Evolutionary conservation across 1,140 invertebrate genomes (phyloP).

Genomic region (Dinothrombium tinctorium): DNA sequence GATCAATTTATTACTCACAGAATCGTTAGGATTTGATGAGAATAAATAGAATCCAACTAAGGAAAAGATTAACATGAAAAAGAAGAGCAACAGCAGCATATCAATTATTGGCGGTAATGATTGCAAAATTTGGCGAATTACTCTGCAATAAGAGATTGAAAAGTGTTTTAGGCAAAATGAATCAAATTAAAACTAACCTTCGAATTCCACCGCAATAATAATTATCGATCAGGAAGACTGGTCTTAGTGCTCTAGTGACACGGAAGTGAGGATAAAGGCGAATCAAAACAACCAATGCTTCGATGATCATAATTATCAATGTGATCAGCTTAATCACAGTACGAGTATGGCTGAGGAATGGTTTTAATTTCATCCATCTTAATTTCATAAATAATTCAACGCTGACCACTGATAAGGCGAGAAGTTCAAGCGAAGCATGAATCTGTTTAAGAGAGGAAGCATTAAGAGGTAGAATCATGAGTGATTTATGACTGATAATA

Average conservation of each 20-base stretch:
- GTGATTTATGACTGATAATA: no score
- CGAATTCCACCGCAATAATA: slow-evolving; percentile 43
- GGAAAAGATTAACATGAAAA: slow-evolving; percentile 62
- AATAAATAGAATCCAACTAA: slow-evolving; percentile 56
- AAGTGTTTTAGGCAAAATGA: no score
- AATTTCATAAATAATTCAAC: slow-evolving; percentile 53
- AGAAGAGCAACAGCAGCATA: slow-evolving; percentile 57
- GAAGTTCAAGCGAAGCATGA: slow-evolving; percentile 58
- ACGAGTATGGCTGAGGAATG: slow-evolving; percentile 56
- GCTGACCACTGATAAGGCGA: slow-evolving; percentile 46
- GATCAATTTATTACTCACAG: no score
- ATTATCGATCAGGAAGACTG: slow-evolving; percentile 68
- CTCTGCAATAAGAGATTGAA: no score
- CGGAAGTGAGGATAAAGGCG: slow-evolving; percentile 63
- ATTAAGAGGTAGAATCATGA: slow-evolving; percentile 2
- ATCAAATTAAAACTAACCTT: no score
- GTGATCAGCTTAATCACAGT: slow-evolving; percentile 59
- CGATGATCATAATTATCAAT: slow-evolving; percentile 55
- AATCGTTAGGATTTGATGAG: slow-evolving; percentile 35
- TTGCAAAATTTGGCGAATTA: slow-evolving; percentile 36
- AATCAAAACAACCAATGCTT: slow-evolving; percentile 52
- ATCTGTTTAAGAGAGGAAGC: slow-evolving; percentile 6
- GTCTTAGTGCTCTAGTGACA: slow-evolving; percentile 59
- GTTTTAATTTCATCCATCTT: slow-evolving; percentile 57
- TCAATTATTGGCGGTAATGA: slow-evolving; percentile 66